Conservation (phyloP, 2,888 invertebrate species). For the Mechanitis messenoides region DNA sequence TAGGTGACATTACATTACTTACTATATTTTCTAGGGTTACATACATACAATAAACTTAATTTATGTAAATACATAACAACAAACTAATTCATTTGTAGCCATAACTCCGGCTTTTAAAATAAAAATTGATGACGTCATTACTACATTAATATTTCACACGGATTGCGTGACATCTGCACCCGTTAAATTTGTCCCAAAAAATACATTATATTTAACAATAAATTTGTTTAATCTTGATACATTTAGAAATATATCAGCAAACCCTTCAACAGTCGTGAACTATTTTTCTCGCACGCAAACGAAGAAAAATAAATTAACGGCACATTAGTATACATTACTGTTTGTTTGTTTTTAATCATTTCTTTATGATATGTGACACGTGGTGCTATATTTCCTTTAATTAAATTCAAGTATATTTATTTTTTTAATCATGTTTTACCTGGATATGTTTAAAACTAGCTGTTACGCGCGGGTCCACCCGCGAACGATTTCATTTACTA, state of each 20-base stretch:
- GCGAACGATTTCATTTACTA: too few relatives aligned
- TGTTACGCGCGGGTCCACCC: too few relatives aligned
- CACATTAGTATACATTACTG: not conserved
- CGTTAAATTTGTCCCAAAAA: slow-evolving; percentile 10
- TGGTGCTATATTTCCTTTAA: too few relatives aligned
- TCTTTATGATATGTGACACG: too few relatives aligned
- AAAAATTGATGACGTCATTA: not conserved
- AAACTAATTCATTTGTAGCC: too few relatives aligned
- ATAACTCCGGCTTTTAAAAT: not conserved
- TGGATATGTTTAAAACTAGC: too few relatives aligned
- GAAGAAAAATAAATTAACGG: slow-evolving; percentile 3
- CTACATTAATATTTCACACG: slow-evolving; percentile 27
- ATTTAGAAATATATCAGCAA: slow-evolving; percentile 11
- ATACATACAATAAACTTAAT: too few relatives aligned
- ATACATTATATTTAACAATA: slow-evolving; percentile 18
- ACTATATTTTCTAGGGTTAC: not conserved
- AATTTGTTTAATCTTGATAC: slow-evolving; percentile 19
- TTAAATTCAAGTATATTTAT: too few relatives aligned
- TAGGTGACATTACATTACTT: not conserved
- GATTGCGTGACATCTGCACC: slow-evolving; percentile 15
- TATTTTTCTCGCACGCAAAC: slow-evolving; percentile 8
- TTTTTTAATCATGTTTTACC: too few relatives aligned
- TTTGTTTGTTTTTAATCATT: too few relatives aligned
- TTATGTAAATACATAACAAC: too few relatives aligned
- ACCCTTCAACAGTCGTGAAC: slow-evolving; percentile 18